phyloP scores from a whole-genome alignment of 2,113 vertebrate genomes.

The Formicarius rufipectus region DNA sequence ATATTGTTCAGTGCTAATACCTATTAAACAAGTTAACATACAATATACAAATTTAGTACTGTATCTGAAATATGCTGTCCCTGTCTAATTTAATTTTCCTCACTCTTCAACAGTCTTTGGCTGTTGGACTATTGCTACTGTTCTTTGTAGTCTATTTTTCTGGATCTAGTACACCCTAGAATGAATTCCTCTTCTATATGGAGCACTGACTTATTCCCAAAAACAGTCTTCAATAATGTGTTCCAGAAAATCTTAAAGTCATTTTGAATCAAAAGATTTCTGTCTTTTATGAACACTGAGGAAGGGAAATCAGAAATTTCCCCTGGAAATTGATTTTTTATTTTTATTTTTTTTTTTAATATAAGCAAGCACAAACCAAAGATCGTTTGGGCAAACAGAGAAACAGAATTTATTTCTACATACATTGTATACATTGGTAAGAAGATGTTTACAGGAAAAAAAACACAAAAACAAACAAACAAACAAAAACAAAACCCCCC shows the following conservation, averaged over 20 bases:
- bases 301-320: background rate
- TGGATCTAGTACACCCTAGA: background rate
- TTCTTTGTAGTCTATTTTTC: background rate
- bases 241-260: background rate
- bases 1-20: background rate
- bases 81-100: background rate
- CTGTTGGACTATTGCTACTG: background rate
- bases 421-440: background rate
- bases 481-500: too few species aligned
- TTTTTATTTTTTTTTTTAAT: background rate
- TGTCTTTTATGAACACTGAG: background rate
- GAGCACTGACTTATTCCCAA: background rate
- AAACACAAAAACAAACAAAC: background rate
- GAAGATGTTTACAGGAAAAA: background rate
- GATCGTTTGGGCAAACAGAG: background rate
- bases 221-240: background rate
- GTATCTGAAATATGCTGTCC: background rate
- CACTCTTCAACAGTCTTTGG: background rate
- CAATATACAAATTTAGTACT: background rate
- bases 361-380: background rate
- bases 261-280: background rate
- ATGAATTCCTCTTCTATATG: background rate
- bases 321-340: background rate
- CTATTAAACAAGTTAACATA: background rate
- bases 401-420: background rate